A percentile compares a stretch with the other conserved stretches of the same genome.
These are phyloP conservation scores for Cheiracanthium punctorium DNA, from an alignment of 2,888 invertebrate genomes.

Conservation along the genomic window DNA sequence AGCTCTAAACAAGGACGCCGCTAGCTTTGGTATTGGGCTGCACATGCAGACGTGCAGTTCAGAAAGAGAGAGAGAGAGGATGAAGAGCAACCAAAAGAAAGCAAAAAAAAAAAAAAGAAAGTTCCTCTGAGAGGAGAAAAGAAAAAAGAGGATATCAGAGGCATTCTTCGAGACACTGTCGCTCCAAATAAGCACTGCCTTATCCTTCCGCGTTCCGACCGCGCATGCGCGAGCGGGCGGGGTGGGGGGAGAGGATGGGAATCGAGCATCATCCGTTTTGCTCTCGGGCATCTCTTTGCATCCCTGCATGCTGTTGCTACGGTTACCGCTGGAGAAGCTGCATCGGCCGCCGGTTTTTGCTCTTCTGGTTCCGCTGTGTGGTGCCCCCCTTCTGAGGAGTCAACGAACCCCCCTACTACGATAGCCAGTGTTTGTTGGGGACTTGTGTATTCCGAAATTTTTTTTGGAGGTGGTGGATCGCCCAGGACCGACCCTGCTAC, in stretches of 20 bases:
- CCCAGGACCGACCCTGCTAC: too few species aligned
- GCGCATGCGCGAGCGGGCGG: slow-evolving; percentile 34
- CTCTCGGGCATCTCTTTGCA: slow-evolving; percentile 69
- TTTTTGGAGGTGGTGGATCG: neutral
- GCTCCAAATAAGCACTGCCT: slow-evolving; percentile 69
- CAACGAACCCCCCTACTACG: slow-evolving; percentile 9
- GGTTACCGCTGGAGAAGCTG: slow-evolving; percentile 36
- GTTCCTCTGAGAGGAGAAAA: slow-evolving; percentile 6
- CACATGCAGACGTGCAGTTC: neutral
- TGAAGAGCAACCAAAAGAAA: neutral
- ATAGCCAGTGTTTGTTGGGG: too few species aligned
- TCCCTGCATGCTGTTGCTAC: slow-evolving; percentile 65
- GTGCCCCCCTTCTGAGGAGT: slow-evolving; percentile 22
- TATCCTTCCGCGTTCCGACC: slow-evolving; percentile 53
- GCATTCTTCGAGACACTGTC: slow-evolving; percentile 55
- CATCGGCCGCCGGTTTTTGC: slow-evolving; percentile 13
- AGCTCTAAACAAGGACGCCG: slow-evolving; percentile 67
- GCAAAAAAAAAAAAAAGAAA: slow-evolving; percentile 9
- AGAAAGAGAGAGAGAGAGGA: neutral
- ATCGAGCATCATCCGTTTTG: slow-evolving; percentile 43
- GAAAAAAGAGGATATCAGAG: slow-evolving; percentile 54
- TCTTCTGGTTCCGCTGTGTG: slow-evolving; percentile 1
- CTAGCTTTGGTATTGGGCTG: slow-evolving; percentile 37
- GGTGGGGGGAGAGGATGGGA: slow-evolving; percentile 46
- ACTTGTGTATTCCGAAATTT: neutral